These are phyloP conservation scores for Cavia porcellus DNA, from an alignment of 2,113 vertebrate species.

Conservation along the genomic window DNA sequence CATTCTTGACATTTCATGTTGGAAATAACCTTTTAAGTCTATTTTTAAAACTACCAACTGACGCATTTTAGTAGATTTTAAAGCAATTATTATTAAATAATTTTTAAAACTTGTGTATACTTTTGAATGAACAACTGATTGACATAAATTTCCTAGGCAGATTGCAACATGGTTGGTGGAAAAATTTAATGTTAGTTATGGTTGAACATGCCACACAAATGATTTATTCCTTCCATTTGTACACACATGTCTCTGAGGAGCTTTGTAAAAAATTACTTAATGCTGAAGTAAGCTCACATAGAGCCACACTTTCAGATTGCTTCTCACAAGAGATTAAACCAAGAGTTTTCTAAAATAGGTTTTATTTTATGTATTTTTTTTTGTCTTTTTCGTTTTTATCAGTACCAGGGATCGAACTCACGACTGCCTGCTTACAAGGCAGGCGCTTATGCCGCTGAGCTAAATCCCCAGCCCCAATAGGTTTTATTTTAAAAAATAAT, in stretches of 20 bases:
- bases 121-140: background rate
- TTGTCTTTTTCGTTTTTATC: no score
- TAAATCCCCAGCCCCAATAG: no score
- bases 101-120: background rate
- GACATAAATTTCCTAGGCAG: background rate
- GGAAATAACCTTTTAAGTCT: background rate
- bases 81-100: background rate
- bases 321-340: background rate
- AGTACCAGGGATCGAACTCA: no score
- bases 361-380: no score
- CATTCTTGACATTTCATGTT: background rate
- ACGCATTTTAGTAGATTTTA: background rate
- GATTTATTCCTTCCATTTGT: background rate
- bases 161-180: background rate
- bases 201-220: background rate
- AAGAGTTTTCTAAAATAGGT: constrained; percentile 38
- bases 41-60: background rate
- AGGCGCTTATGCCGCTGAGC: no score
- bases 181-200: background rate
- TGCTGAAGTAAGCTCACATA: background rate
- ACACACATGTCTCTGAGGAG: background rate
- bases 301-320: background rate
- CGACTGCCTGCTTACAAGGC: no score
- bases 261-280: background rate
- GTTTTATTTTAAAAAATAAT: no score